Conservation (phyloP, 2,113 vertebrate genomes). For the Lamprologus sp. region DNA sequence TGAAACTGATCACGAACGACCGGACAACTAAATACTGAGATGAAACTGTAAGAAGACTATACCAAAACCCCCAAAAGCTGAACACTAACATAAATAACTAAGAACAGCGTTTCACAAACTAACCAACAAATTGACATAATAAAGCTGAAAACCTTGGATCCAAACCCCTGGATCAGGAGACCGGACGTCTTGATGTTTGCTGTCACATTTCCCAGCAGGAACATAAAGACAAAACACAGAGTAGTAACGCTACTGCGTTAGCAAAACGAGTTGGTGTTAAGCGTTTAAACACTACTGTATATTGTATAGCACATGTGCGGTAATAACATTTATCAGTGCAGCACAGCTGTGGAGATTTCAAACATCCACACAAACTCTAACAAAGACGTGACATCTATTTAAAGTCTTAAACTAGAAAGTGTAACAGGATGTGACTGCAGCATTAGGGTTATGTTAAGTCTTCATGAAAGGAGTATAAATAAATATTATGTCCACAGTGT, state of each 20-base stretch:
- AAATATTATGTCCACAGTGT: neutral
- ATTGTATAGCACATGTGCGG: rapidly evolving
- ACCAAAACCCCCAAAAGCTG: neutral
- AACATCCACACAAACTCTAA: neutral
- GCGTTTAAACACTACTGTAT: neutral
- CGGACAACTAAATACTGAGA: neutral
- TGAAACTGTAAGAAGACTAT: neutral
- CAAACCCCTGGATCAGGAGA: neutral
- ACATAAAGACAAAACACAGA: neutral
- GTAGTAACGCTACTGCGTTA: neutral
- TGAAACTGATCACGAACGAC: neutral
- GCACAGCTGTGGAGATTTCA: neutral
- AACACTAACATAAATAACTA: neutral
- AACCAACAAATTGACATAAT: rapidly evolving
- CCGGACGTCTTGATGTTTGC: rapidly evolving
- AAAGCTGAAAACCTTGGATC: neutral
- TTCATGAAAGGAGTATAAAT: neutral
- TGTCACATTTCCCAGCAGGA: neutral
- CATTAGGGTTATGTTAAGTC: neutral
- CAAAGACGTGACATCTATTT: neutral
- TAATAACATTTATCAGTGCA: neutral
- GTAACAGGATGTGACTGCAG: neutral
- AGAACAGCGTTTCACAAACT: neutral
- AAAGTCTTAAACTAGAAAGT: neutral
- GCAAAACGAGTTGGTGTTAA: neutral